These are phyloP conservation scores for Chrysomallon squamiferum DNA, from an alignment of 1,140 invertebrate species.

Conservation along the genomic window DNA sequence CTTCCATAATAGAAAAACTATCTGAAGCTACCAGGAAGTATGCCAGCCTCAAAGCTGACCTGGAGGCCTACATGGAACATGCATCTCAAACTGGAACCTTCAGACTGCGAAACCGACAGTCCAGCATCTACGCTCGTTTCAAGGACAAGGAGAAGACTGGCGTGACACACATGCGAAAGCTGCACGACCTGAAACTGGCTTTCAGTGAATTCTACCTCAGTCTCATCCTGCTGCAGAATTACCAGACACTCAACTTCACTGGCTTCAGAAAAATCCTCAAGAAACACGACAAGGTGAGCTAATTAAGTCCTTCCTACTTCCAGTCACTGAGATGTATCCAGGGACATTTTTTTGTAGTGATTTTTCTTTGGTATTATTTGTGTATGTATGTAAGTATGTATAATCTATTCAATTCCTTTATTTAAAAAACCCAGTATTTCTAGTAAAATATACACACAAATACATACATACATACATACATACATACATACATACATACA, in stretches of 20 bases:
- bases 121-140: constrained; percentile 26
- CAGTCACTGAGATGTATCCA: too few species aligned
- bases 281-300: constrained; percentile 95
- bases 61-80: constrained; percentile 64
- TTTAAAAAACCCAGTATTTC: too few species aligned
- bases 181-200: constrained; percentile 92
- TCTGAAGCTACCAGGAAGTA: constrained; percentile 96
- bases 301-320: too few species aligned
- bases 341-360: too few species aligned
- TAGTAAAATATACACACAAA: too few species aligned
- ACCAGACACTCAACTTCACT: constrained; percentile 94
- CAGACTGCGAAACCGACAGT: constrained; percentile 31
- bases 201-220: constrained; percentile 99
- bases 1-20: constrained; percentile 95
- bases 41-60: constrained; percentile 86
- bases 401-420: not conserved
- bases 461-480: too few species aligned
- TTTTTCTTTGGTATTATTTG: too few species aligned
- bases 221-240: constrained; percentile 84
- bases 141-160: constrained; percentile 48
- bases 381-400: too few species aligned
- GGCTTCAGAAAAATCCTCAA: constrained; percentile 99
- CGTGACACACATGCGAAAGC: constrained; percentile 42
- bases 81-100: constrained; percentile 26
- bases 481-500: too few species aligned